Conservation (phyloP, 2,113 vertebrate genomes). For the Zosterops pallidus region DNA sequence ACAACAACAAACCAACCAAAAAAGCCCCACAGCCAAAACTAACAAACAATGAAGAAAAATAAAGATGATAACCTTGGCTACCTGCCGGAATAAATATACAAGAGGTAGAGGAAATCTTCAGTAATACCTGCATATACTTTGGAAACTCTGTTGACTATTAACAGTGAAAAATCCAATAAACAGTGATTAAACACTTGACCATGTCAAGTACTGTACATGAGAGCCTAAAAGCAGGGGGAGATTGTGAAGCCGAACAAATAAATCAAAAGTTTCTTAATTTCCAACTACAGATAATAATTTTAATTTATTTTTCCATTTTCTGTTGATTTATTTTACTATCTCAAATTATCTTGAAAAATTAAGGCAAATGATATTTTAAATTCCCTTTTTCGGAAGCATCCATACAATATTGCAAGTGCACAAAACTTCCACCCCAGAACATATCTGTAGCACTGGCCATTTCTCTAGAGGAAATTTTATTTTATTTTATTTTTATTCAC, state of each 20-base stretch:
- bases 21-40: background rate
- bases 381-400: background rate
- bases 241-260: background rate
- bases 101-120: background rate
- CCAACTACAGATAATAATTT: background rate
- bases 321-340: background rate
- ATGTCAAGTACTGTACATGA: background rate
- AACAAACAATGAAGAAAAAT: background rate
- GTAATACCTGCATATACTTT: background rate
- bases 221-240: background rate
- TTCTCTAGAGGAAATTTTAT: background rate
- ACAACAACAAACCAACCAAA: too few relatives aligned
- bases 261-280: background rate
- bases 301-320: background rate
- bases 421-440: fast-evolving
- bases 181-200: background rate
- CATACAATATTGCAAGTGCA: background rate
- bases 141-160: background rate
- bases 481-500: background rate
- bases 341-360: background rate
- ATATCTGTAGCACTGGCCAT: background rate
- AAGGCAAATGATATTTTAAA: background rate
- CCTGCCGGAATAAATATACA: background rate
- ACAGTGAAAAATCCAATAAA: background rate
- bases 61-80: background rate